These are phyloP conservation scores for Elysia crispata DNA, from an alignment of 2,888 invertebrate species.

Conservation along the genomic window DNA sequence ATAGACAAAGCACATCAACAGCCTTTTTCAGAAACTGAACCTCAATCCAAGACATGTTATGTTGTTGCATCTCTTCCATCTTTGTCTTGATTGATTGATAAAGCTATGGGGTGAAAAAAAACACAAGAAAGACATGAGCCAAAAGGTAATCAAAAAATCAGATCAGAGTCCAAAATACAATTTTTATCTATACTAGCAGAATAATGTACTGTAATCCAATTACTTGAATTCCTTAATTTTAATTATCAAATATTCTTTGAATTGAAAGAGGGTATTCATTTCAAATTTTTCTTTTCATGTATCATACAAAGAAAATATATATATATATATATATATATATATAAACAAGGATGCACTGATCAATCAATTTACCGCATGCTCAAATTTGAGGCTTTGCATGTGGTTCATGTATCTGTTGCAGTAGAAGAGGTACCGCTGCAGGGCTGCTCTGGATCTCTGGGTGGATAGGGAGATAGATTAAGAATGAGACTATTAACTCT, in stretches of 20 bases:
- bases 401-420: slow-evolving; percentile 99
- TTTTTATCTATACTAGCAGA: too few species aligned
- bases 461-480: not conserved
- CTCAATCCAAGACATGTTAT: slow-evolving; percentile 99
- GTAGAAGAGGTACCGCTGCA: slow-evolving; percentile 98
- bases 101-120: slow-evolving; percentile 78
- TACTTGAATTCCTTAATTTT: too few species aligned
- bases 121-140: too few species aligned
- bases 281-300: not conserved
- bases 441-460: slow-evolving; percentile 89
- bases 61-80: slow-evolving; percentile 99
- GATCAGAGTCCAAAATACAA: too few species aligned
- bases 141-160: too few species aligned
- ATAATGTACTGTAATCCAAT: too few species aligned
- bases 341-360: not conserved
- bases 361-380: slow-evolving; percentile 86
- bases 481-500: too few species aligned
- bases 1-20: slow-evolving; percentile 87
- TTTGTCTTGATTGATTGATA: slow-evolving; percentile 97
- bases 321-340: not conserved
- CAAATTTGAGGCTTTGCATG: slow-evolving; percentile 98
- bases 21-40: slow-evolving; percentile 99
- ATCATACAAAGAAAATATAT: too few species aligned
- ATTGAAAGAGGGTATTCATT: not conserved
- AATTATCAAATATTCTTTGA: too few species aligned